Evolutionary conservation across 2,797 vertebrate species (phyloP), one percentile per base, ranked within the genome.

Genomic region (Arnoldichthys spilopterus): DNA sequence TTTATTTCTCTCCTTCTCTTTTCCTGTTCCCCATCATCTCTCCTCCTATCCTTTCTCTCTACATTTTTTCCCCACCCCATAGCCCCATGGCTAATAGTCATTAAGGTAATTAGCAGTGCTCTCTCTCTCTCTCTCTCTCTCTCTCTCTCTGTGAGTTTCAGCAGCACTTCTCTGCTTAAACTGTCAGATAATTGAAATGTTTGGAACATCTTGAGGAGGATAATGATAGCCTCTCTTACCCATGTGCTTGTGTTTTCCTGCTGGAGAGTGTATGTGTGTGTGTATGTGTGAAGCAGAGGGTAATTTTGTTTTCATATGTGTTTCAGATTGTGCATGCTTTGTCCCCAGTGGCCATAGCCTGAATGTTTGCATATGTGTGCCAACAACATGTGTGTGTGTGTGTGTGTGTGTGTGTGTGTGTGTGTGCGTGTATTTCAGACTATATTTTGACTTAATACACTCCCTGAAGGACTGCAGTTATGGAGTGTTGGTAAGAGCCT

Each of bases 231-330:
- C 82, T 87, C 69, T 83, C 72, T 56, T 77, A 70, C 84, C 54
- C 83, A 83, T 85, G 84, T 85, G 84, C 77, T 85, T 80, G 76
- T 83, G 78, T 84, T 82, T 84, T 85, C 58, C 76, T 83, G 76
- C 77, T 82, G 74, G 51, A 58, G 70, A 78, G 53, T 69, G 45
- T 72, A 69, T 73, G 77, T 66, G 24, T 76, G 80, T 80, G 53
- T 75, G 49, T 77, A 30, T 78, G 63, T 78, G 58, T 77, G 22
- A 77, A n/a, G 12, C 43, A n/a, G 49, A 8, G 51, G 51, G 80
- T 78, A 77, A 72, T 66, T 43, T n/a, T 28, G 53, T 56, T 30
- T 56, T 47, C 30, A 61, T 63, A 49, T 58, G 40, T 49, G 43
- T 66, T 40, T 63, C 43, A 24, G 56, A 73, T 66, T 68, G 63